Base-by-base conservation (phyloP, 2,888 invertebrate species). In the Mythimna loreyi region DNA sequence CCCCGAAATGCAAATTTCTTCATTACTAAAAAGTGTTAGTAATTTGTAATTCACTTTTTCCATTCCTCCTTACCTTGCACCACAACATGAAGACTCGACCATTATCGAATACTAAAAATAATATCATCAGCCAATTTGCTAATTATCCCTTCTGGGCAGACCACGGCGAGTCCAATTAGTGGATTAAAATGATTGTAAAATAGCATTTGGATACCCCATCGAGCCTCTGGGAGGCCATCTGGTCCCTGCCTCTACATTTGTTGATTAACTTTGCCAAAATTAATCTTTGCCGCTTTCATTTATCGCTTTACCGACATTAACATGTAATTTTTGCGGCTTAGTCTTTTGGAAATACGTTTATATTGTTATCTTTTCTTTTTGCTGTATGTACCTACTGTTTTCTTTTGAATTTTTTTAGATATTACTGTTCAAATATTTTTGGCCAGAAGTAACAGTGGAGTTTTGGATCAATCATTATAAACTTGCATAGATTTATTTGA, bases 131-230 rank as follows among this genome's bases (percentile, higher is more conserved):
- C 89, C 90, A 93, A 94, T 94, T 91, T 90, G 86, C 91, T 93
- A 91, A 94, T 94, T 93, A 93, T 89, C 89, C 87, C 87, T 87
- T 80, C 82, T 83, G 77, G 73, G 77, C 72, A 78, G 74, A 74
- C 72, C 82, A 77, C 83, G 83, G 85, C 81, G 83, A 71, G 79
- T 84, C 88, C 92, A 93, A 93, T 94, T 94, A 93, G 91, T 87
- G 87, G 89, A 94, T 94, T 91, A 91, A 90, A 93, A 92, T 94
- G 89, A 93, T 92, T 92, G 90, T 93, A 90, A 91, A 93, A 91
- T 91, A 90, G 85, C 88, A 82, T 88, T 88, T 91, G 90, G 90
- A 91, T 89, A 86, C 75, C 76, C 86, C 83, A 87, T 89, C 85
- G 88, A 80, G 87, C 82, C 81, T 80, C 77, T 79, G 67, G 69